Conservation (phyloP, 2,113 vertebrate genomes). For the Catharus bicknelli region DNA sequence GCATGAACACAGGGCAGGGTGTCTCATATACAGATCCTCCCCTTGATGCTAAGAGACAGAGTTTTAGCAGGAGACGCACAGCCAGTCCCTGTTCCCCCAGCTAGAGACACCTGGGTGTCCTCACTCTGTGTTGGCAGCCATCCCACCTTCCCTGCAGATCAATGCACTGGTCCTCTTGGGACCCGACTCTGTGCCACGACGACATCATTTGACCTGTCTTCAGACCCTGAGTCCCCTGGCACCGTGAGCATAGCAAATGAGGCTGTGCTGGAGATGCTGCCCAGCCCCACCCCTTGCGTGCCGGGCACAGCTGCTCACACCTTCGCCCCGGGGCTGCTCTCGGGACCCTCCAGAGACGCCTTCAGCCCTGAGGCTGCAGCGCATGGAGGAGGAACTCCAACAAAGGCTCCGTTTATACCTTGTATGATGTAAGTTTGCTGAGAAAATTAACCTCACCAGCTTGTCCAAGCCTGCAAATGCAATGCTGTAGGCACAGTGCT, state of each 20-base stretch:
- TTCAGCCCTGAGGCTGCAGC: background rate
- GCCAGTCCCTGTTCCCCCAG: background rate
- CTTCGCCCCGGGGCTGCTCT: background rate
- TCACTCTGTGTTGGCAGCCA: background rate
- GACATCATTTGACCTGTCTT: background rate
- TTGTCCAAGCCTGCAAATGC: background rate
- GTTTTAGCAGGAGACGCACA: background rate
- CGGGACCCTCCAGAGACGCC: background rate
- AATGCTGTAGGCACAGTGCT: background rate
- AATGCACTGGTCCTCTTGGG: background rate
- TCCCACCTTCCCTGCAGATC: background rate
- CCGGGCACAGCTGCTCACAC: background rate
- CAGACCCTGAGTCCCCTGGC: background rate
- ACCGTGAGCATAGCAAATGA: accelerated
- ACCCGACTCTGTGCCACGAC: background rate
- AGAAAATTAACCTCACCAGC: background rate
- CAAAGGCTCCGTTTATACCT: background rate
- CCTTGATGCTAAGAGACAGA: background rate
- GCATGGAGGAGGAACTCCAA: background rate
- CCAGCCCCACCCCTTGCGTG: background rate
- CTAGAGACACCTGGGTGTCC: background rate
- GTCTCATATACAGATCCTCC: accelerated
- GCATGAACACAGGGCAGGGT: background rate
- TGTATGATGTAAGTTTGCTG: background rate
- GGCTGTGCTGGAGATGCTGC: background rate